Evolutionary conservation across 92 coral and sea anemone species (phyloP).

Genomic region (Epizoanthus ramosus): DNA sequence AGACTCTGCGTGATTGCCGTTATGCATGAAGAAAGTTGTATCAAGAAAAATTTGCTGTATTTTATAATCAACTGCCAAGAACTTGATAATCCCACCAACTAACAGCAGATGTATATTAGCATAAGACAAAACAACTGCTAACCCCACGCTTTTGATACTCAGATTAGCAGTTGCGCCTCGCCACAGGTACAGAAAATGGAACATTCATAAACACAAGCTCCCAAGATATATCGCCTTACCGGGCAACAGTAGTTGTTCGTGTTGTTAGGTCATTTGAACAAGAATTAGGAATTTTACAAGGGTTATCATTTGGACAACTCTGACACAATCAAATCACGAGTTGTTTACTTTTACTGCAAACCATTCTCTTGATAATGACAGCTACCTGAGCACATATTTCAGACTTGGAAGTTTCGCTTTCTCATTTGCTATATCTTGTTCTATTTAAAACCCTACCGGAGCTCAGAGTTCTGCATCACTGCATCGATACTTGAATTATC

Average conservation of each 20-base stretch:
- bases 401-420: slow-evolving; percentile 1
- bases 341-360: slow-evolving; percentile 5
- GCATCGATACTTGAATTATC: slow-evolving; percentile 5
- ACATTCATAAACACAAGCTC: not conserved
- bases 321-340: slow-evolving; percentile 2
- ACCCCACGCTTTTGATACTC: not conserved
- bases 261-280: not conserved
- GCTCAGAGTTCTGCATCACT: not conserved
- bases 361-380: not conserved
- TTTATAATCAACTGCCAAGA: not conserved
- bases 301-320: not conserved
- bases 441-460: not conserved
- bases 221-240: not conserved
- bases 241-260: not conserved
- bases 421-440: not conserved
- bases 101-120: not conserved
- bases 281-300: not conserved
- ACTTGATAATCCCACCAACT: slow-evolving; percentile 25
- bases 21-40: no score
- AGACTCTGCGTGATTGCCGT: no score
- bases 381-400: not conserved
- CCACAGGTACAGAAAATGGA: not conserved
- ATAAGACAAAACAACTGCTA: not conserved
- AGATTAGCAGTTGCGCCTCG: not conserved
- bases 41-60: not conserved